Evolutionary conservation across 2,113 vertebrate species (phyloP).

Genomic region (Martes martes): DNA sequence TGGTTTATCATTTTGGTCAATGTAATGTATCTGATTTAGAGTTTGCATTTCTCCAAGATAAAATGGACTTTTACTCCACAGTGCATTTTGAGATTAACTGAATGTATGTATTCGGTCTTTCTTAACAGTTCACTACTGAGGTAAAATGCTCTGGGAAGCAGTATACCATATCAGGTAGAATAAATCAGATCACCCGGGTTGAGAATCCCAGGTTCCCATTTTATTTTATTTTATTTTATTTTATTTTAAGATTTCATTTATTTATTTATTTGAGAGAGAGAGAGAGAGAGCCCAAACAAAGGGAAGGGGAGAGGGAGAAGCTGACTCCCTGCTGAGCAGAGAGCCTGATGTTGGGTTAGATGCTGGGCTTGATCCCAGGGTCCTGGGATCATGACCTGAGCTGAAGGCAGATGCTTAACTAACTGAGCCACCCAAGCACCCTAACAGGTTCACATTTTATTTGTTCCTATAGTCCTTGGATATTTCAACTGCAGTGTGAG

Average conservation of each 20-base stretch:
- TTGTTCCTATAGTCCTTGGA: background rate
- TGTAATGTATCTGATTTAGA: conserved; percentile 47
- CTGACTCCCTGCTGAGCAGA: background rate
- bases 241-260: background rate
- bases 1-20: conserved; percentile 73
- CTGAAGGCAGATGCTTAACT: background rate
- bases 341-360: too few species aligned
- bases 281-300: background rate
- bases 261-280: background rate
- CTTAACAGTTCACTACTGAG: conserved; percentile 71
- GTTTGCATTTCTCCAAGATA: conserved; percentile 43
- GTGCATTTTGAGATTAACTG: conserved; percentile 60
- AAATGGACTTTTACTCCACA: conserved; percentile 32
- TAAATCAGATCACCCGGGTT: background rate
- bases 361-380: background rate
- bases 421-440: background rate
- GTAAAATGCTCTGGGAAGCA: conserved; percentile 68
- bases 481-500: background rate
- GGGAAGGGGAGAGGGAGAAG: background rate
- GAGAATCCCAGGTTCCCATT: background rate
- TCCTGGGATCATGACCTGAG: background rate
- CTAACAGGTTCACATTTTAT: background rate
- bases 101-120: conserved; percentile 75
- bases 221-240: conserved; percentile 11
- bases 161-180: conserved; percentile 47